Evolutionary conservation across 2,113 vertebrate species (phyloP), one percentile per base, ranked within the genome.

Genomic region (Crotalus horridus): DNA sequence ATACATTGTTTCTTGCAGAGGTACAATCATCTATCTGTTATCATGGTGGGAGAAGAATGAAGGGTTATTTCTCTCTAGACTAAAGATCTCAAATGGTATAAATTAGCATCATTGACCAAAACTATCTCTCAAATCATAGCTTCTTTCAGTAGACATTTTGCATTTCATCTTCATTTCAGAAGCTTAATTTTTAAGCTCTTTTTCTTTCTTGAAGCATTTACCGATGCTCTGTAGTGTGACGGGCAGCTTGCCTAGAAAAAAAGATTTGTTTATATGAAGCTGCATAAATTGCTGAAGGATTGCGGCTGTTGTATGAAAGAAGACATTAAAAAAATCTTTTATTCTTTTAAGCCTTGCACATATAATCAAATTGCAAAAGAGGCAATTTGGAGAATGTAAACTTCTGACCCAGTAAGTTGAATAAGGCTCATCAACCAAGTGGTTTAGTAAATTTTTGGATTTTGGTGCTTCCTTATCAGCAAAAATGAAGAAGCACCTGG

Each of bases 141-240:
- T 24, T 69, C 33, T 55, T 24, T 74, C 48, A 20, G 1, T 1
- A 69, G 59, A 55, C 51, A 39, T 92, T 86, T 61, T 51, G 24
- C 20, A 29, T 93, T 91, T 91, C 12, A 85, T 90, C 89, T 87
- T 1, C n/a, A 91, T 43, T 48, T 94, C 93, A 88, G 0, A 91
- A 94, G 93, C 85, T 89, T 89, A 90, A 85, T 51, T 64, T 87
- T 92, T 87, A 92, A 88, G 39, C 48, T 15, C 59, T 74, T 64
- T 43, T 17, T 20, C 55, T 3, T 92, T 94, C n/a, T 88, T 51
- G 7, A 9, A 20, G 8, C 13, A 29, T 33, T 58, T 39, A 3
- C 2, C 39, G 43, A 54, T 89, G 2, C 56, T 85, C 54, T 58
- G 15, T 6, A 85, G 15, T 46, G 12, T 90, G 7, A 23, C 92